phyloP scores from a whole-genome alignment of 2,113 vertebrate genomes.

The Pica pica region DNA sequence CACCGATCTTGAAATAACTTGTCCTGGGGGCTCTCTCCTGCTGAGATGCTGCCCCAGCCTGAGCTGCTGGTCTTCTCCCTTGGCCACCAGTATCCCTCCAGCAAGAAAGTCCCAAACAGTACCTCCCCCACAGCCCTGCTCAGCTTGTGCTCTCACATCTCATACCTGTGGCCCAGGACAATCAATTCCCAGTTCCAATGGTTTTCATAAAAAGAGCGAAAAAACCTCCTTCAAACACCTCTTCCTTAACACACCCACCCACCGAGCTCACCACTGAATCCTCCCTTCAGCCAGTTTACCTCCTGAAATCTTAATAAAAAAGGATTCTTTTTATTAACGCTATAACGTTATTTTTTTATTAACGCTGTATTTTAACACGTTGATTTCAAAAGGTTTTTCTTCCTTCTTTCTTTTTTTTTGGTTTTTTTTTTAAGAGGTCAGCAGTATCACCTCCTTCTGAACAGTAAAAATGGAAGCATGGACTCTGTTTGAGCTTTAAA shows the following conservation, averaged over 20 bases:
- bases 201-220: neutral
- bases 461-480: neutral
- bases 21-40: accelerated
- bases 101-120: neutral
- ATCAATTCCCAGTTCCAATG: neutral
- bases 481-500: neutral
- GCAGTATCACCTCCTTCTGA: neutral
- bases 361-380: neutral
- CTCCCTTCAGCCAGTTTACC: neutral
- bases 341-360: no score
- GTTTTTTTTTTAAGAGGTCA: neutral
- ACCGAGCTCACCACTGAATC: neutral
- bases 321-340: no score
- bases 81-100: neutral
- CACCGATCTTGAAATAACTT: neutral
- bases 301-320: neutral
- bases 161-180: neutral
- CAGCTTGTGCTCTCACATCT: neutral
- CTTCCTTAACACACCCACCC: neutral
- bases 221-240: accelerated
- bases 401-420: neutral
- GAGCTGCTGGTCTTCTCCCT: neutral
- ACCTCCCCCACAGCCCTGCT: neutral
- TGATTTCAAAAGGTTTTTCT: neutral
- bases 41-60: neutral